phyloP scores from a whole-genome alignment of 2,113 vertebrate species.

The Gallinago undulata region DNA sequence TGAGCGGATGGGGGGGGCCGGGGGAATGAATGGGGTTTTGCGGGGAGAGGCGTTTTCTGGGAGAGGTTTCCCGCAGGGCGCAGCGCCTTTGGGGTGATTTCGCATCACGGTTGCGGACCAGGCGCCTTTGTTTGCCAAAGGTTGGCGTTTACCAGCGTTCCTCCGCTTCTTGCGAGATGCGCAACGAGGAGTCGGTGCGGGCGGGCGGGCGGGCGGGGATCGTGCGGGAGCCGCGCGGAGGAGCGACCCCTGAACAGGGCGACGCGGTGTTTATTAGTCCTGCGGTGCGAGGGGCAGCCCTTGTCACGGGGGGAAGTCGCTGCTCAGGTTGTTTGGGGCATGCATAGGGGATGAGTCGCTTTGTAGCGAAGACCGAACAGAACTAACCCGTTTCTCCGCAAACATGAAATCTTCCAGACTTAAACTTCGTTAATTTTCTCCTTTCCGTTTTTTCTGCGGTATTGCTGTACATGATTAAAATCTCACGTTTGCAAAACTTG shows the following conservation, averaged over 20 bases:
- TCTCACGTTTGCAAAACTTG: background rate
- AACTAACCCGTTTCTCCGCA: background rate
- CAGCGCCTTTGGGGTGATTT: background rate
- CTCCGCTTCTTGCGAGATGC: background rate
- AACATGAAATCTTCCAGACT: background rate
- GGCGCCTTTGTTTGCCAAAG: slow-evolving; percentile 29
- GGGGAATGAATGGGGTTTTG: background rate
- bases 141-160: background rate
- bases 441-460: background rate
- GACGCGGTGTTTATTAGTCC: background rate
- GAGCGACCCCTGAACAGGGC: background rate
- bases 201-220: background rate
- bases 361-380: background rate
- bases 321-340: slow-evolving; percentile 6
- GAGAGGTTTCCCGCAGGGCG: background rate
- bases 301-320: background rate
- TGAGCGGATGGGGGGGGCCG: background rate
- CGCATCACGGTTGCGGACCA: background rate
- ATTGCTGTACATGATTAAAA: background rate
- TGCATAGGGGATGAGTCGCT: background rate
- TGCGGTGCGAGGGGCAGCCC: background rate
- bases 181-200: background rate
- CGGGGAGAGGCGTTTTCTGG: background rate
- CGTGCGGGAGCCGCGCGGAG: background rate
- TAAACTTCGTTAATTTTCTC: background rate